Evolutionary conservation across 2,113 vertebrate genomes (phyloP).

Genomic region (Ovibos moschatus): DNA sequence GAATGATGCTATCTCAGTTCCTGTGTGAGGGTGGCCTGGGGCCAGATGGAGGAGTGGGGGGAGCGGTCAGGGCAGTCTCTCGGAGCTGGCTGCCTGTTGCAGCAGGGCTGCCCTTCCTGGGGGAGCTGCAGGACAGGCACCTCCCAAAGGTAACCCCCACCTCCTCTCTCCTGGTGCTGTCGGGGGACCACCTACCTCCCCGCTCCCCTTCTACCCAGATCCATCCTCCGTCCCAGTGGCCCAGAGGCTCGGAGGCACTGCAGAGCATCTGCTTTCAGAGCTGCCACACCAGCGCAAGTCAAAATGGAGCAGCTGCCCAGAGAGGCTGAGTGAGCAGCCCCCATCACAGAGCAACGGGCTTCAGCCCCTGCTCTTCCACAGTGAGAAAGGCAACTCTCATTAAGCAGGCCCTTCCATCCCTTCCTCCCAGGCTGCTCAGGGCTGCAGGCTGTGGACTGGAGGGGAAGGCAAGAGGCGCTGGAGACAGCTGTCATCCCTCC

Average conservation of each 20-base stretch:
- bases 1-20: constrained; percentile 71
- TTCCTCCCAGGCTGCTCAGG: constrained; percentile 53
- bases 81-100: background rate
- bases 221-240: background rate
- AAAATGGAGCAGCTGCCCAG: background rate
- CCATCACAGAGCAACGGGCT: background rate
- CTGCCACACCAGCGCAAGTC: background rate
- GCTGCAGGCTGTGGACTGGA: constrained; percentile 42
- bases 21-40: constrained; percentile 64
- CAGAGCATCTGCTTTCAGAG: background rate
- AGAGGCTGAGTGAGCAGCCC: background rate
- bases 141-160: background rate
- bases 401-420: constrained; percentile 13
- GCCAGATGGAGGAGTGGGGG: background rate
- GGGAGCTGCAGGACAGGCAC: constrained; percentile 31
- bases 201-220: background rate
- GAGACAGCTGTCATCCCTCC: constrained; percentile 72
- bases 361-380: background rate
- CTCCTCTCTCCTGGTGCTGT: background rate
- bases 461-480: constrained; percentile 58
- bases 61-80: constrained; percentile 26
- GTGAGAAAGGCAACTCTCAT: constrained; percentile 31
- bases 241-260: background rate
- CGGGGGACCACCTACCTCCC: background rate
- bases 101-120: background rate